Evolutionary conservation across 2,888 invertebrate species (phyloP).

Genomic region (Melikaiella ostensackeni): DNA sequence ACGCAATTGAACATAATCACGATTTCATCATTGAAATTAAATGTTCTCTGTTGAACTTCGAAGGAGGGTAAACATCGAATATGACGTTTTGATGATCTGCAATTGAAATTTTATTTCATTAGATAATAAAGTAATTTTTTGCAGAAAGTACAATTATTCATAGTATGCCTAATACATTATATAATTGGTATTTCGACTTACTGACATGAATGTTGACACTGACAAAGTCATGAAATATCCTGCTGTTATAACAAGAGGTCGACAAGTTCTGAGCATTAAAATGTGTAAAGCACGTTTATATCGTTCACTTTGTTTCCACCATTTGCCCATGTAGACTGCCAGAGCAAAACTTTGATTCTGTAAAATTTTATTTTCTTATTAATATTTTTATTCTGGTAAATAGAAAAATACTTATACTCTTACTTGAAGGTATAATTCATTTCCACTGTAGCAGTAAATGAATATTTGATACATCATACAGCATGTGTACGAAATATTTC

Average conservation of each 20-base stretch:
- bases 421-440: slow-evolving; percentile 65
- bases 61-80: slow-evolving; percentile 67
- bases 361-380: slow-evolving; percentile 22
- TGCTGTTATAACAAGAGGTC: slow-evolving; percentile 59
- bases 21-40: neutral
- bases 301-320: slow-evolving; percentile 62
- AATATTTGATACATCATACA: slow-evolving; percentile 68
- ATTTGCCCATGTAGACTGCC: slow-evolving; percentile 62
- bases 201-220: slow-evolving; percentile 64
- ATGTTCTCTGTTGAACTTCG: slow-evolving; percentile 54
- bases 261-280: slow-evolving; percentile 60
- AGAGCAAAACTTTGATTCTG: slow-evolving; percentile 61
- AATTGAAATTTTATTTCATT: too few relatives aligned
- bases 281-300: slow-evolving; percentile 62
- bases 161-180: too few relatives aligned
- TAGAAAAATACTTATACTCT: neutral
- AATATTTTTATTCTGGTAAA: neutral
- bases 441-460: slow-evolving; percentile 68
- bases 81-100: slow-evolving; percentile 66
- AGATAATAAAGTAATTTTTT: too few relatives aligned
- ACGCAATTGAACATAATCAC: too few relatives aligned
- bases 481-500: slow-evolving; percentile 61
- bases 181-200: slow-evolving; percentile 49
- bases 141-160: too few relatives aligned
- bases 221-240: slow-evolving; percentile 64